Percentiles rank a stretch among this genome's conserved stretches.
These are phyloP conservation scores for Acleris literana DNA, from an alignment of 2,888 invertebrate species.

Conservation along the genomic window DNA sequence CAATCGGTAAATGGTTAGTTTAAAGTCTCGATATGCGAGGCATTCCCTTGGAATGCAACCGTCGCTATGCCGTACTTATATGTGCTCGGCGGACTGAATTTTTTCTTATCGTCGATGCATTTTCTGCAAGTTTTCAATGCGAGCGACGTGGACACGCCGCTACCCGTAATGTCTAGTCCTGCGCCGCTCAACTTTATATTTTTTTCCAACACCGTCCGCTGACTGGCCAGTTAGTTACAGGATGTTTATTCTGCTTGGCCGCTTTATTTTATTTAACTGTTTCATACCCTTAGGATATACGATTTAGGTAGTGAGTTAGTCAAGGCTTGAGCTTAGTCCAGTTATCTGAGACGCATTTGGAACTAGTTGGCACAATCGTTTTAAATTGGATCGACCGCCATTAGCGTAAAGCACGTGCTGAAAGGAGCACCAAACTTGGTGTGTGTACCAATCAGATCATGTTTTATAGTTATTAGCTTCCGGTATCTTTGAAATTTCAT, in stretches of 20 bases:
- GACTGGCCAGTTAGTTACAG: slow-evolving; percentile 49
- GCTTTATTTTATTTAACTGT: slow-evolving; percentile 17
- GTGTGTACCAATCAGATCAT: background rate
- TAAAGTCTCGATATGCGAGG: slow-evolving; percentile 78
- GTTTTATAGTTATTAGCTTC: background rate
- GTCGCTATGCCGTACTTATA: slow-evolving; percentile 78
- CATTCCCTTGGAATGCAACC: slow-evolving; percentile 79
- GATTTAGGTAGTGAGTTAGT: background rate
- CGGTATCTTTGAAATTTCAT: background rate
- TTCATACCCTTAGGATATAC: background rate
- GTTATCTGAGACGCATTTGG: slow-evolving; percentile 15
- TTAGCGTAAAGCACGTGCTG: slow-evolving; percentile 16
- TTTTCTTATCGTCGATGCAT: slow-evolving; percentile 82
- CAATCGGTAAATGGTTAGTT: slow-evolving; percentile 82
- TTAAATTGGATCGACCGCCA: slow-evolving; percentile 17
- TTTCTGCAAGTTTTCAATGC: slow-evolving; percentile 81
- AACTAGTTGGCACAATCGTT: slow-evolving; percentile 10
- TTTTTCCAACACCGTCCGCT: slow-evolving; percentile 39
- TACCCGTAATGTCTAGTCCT: slow-evolving; percentile 52
- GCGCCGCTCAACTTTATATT: slow-evolving; percentile 45
- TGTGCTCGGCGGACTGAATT: slow-evolving; percentile 77
- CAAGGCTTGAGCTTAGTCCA: background rate
- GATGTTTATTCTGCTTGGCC: slow-evolving; percentile 22
- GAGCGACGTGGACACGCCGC: slow-evolving; percentile 57
- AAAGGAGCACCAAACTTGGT: slow-evolving; percentile 13